Evolutionary conservation across 1,140 invertebrate species (phyloP).

Genomic region (Eciton burchellii): DNA sequence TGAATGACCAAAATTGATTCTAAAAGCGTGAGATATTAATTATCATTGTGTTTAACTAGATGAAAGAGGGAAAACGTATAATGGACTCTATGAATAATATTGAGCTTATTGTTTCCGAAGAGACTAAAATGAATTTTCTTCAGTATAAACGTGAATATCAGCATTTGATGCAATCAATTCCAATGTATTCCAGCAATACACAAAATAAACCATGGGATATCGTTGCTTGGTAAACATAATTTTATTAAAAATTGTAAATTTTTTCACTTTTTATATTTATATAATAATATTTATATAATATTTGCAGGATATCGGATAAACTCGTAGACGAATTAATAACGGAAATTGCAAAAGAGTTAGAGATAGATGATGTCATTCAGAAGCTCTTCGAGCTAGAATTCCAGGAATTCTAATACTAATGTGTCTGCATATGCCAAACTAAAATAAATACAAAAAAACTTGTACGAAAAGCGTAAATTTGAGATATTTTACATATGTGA

Average conservation of each 20-base stretch:
- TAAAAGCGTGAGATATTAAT: background rate
- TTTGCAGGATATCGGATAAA: conserved; percentile 82
- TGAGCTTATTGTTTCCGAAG: conserved; percentile 67
- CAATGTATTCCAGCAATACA: conserved; percentile 82
- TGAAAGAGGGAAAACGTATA: background rate
- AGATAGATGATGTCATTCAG: conserved; percentile 81
- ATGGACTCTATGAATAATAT: background rate
- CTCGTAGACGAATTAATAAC: conserved; percentile 81
- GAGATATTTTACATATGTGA: conserved; percentile 60
- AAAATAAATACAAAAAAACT: conserved; percentile 2
- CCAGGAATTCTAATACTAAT: conserved; percentile 74
- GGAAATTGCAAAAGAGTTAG: conserved; percentile 80
- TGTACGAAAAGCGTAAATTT: conserved; percentile 38
- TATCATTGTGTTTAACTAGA: conserved; percentile 26
- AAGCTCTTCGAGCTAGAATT: conserved; percentile 83
- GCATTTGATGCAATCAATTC: conserved; percentile 69
- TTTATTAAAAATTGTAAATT: background rate
- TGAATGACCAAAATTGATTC: background rate
- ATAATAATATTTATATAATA: conserved; percentile 31
- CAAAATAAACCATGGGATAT: conserved; percentile 83
- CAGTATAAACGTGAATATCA: conserved; percentile 78
- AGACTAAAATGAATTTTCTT: conserved; percentile 63
- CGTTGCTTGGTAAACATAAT: conserved; percentile 79
- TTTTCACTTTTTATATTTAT: background rate
- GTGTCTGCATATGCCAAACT: background rate